These are phyloP conservation scores for Patella caerulea DNA, from an alignment of 2,888 invertebrate genomes.

Conservation along the genomic window DNA sequence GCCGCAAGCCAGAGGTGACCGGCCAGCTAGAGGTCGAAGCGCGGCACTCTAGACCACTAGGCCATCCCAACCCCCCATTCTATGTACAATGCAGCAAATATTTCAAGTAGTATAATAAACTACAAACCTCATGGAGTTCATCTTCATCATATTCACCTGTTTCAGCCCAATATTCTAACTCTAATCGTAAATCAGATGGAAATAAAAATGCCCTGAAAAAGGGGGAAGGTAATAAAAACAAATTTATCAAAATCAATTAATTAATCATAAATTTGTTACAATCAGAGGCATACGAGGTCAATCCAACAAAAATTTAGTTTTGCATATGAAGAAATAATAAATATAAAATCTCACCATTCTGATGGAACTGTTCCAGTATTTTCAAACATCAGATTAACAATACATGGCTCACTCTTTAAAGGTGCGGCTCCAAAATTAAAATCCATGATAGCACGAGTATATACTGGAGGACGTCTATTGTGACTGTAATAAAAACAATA, in stretches of 20 bases:
- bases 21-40: too few relatives aligned
- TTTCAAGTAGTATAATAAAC: not conserved
- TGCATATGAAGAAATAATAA: not conserved
- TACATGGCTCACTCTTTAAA: slow-evolving; percentile 64
- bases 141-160: slow-evolving; percentile 70
- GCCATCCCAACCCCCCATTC: too few relatives aligned
- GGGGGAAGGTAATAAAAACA: too few relatives aligned
- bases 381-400: slow-evolving; percentile 68
- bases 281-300: too few relatives aligned
- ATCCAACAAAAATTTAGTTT: too few relatives aligned
- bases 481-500: slow-evolving; percentile 44
- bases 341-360: slow-evolving; percentile 62
- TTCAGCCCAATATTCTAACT: slow-evolving; percentile 71
- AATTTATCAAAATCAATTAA: too few relatives aligned
- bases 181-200: slow-evolving; percentile 68
- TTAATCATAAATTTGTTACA: too few relatives aligned
- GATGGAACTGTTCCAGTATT: slow-evolving; percentile 68
- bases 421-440: slow-evolving; percentile 71
- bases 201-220: slow-evolving; percentile 66
- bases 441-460: slow-evolving; percentile 67
- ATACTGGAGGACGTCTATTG: slow-evolving; percentile 58
- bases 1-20: too few relatives aligned
- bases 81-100: not conserved
- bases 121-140: slow-evolving; percentile 67
- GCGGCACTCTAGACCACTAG: too few relatives aligned